These are phyloP conservation scores for Choloepus didactylus DNA, from an alignment of 2,797 vertebrate species.

Conservation along the genomic window DNA sequence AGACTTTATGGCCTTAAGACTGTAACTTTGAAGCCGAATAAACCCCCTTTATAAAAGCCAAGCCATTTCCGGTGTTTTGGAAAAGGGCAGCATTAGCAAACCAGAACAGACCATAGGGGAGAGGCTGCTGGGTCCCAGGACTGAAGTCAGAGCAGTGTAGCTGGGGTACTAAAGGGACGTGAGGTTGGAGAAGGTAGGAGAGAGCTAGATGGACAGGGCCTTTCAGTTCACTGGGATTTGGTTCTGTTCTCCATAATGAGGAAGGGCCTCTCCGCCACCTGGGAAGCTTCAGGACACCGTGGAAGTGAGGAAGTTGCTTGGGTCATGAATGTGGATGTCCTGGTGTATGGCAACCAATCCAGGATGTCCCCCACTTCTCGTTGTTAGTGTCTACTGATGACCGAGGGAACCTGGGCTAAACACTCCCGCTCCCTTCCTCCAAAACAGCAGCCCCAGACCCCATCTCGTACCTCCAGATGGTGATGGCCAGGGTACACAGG, in stretches of 20 bases:
- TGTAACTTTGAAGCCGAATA: no score
- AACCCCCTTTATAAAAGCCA: no score
- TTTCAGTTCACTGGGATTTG: neutral
- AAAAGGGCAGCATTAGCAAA: no score
- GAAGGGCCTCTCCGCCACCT: neutral
- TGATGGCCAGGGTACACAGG: slow-evolving; percentile 92
- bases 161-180: neutral
- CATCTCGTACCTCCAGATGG: slow-evolving; percentile 93
- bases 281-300: neutral
- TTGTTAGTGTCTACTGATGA: neutral
- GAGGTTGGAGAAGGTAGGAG: neutral
- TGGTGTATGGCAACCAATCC: neutral
- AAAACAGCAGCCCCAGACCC: neutral
- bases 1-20: no score
- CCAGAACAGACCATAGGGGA: no score
- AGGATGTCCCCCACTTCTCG: neutral
- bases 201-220: neutral
- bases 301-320: neutral
- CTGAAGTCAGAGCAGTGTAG: neutral
- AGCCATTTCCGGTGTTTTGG: no score
- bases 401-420: neutral
- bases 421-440: neutral
- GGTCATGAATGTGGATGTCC: neutral
- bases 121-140: no score
- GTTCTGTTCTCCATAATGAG: neutral